Evolutionary conservation across 2,113 vertebrate genomes (phyloP), one percentile per base, ranked within the genome.

Genomic region (Engystomops pustulosus): DNA sequence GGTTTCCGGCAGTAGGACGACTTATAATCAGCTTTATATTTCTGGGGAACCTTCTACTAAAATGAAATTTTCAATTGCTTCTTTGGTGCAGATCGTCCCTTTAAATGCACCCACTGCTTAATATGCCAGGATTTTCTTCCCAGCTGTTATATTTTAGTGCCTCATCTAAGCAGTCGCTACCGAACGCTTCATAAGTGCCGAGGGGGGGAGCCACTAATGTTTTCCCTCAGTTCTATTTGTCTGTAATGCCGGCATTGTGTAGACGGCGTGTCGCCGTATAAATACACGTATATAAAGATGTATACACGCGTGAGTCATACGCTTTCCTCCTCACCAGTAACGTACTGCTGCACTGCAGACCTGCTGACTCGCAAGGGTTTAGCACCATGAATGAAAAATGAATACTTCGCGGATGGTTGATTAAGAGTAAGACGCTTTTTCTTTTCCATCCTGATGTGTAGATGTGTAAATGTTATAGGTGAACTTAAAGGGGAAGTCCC

Each of bases 351-450:
- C 41, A 47, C 12, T 45, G 23, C 69, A 44, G 69, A 45, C 38
- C 41, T 47, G 69, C 38, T 72, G 69, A 72, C 69, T 67, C 18
- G 14, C 12, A 72, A 6, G 41, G 6, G 23, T 45, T 72, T 44
- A 25, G 27, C 69, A 72, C 69, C 12, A 72, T 72, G 36, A 72
- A 72, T 72, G 68, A 38, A 23, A 70, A 70, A 44, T 70, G 36
- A 70, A 41, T 14, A 68, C 30, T 9, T 18, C 18, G 36, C 18
- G 65, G 32, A 36, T 68, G 65, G 65, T 1, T 44, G 68, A 44
- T 11, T 30, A 4, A 41, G 20, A 23, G 20, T 67, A 34, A 34
- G 30, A 1, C 5, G 4, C 3, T 67, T 67, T 67, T n/a, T n/a
- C n/a, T n/a, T 7, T 65, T 47, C 44, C 17, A 49, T 49, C 47